Percentiles rank a stretch among this genome's conserved stretches.
Evolutionary conservation across 2,113 vertebrate genomes (phyloP).

Genomic region (Apodemus sylvaticus): DNA sequence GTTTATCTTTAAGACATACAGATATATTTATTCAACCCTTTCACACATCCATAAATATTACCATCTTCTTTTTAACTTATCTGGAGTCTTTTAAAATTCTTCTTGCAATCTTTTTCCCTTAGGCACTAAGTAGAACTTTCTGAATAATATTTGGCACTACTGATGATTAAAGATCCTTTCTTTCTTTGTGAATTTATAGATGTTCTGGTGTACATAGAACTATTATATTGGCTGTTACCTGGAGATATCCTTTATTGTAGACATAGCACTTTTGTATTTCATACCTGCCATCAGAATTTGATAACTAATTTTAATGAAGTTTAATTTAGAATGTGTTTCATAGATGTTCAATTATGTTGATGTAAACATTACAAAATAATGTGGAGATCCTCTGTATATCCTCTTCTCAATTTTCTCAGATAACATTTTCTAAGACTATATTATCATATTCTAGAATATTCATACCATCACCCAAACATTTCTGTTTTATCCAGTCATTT

Average conservation of each 20-base stretch:
- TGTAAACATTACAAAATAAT: neutral
- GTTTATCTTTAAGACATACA: neutral
- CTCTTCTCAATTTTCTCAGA: neutral
- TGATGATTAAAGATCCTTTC: neutral
- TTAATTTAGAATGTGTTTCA: neutral
- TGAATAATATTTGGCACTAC: neutral
- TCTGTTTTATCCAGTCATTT: neutral
- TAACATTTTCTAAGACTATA: neutral
- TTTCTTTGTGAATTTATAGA: constrained; percentile 9
- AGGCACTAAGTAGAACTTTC: neutral
- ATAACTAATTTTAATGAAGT: constrained; percentile 6
- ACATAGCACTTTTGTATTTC: neutral
- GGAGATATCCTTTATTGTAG: neutral
- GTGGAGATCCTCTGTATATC: neutral
- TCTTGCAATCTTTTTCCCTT: neutral
- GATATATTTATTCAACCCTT: neutral
- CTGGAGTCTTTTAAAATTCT: neutral
- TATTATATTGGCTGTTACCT: neutral
- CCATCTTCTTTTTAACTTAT: neutral
- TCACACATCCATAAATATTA: neutral
- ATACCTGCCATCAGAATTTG: neutral
- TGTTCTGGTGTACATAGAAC: neutral
- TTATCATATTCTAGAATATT: neutral
- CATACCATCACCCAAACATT: neutral
- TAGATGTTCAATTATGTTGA: neutral